A percentile compares a stretch with the other conserved stretches of the same genome.
Evolutionary conservation across 2,113 vertebrate genomes (phyloP).

Genomic region (Ictalurus furcatus): DNA sequence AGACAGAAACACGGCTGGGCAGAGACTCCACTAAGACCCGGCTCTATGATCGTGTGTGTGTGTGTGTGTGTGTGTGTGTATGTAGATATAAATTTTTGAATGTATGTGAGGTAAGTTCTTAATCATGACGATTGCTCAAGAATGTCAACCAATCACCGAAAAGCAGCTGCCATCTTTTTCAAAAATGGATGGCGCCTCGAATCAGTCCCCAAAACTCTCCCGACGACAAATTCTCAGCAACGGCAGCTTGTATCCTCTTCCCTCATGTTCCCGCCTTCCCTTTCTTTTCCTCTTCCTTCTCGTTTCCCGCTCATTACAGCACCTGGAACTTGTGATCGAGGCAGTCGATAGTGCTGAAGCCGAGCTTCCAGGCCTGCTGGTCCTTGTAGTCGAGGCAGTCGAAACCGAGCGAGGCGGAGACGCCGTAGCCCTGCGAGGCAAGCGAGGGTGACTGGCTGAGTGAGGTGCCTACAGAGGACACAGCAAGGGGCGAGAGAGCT

Average conservation of each 20-base stretch:
- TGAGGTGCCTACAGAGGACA: slow-evolving; percentile 79
- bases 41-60: not conserved
- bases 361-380: slow-evolving; percentile 82
- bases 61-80: not conserved
- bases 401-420: slow-evolving; percentile 75
- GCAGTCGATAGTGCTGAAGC: slow-evolving; percentile 82
- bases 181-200: not conserved
- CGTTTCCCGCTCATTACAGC: slow-evolving; percentile 65
- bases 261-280: not conserved
- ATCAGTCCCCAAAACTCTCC: not conserved
- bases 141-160: slow-evolving; percentile 36
- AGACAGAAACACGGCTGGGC: not conserved
- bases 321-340: slow-evolving; percentile 89
- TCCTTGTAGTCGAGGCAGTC: slow-evolving; percentile 89
- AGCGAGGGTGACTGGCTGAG: slow-evolving; percentile 81
- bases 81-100: not conserved
- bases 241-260: not conserved
- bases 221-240: not conserved
- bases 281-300: not conserved
- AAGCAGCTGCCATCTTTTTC: slow-evolving; percentile 3
- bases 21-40: slow-evolving; percentile 19
- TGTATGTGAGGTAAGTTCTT: slow-evolving; percentile 42
- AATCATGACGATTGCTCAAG: slow-evolving; percentile 34
- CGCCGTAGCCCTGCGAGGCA: slow-evolving; percentile 78
- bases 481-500: slow-evolving; percentile 77